Evolutionary conservation across 2,113 vertebrate genomes (phyloP), one percentile per base, ranked within the genome.

Genomic region (Alethe castanea): DNA sequence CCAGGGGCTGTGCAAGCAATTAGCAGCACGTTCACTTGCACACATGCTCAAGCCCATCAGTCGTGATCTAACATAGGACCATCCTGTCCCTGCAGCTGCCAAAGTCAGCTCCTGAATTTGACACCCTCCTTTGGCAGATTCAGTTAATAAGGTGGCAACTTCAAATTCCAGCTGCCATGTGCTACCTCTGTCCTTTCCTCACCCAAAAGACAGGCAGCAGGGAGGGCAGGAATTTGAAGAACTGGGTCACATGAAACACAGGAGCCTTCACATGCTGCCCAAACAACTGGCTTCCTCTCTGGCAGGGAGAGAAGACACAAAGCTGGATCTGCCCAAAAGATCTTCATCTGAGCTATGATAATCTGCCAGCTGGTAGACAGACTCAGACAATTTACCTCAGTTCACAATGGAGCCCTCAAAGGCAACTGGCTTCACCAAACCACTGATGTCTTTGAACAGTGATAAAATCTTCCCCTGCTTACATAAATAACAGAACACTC

Each of bases 1-100:
- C 91, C 86, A 92, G 88, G 36, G 85, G 67, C 88, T 93, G 76
- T 92, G 90, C 64, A 78, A 88, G 72, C 80, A 96, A 95, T 90
- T 94, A 96, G 88, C 60, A 92, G 64, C 64, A 86, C 8, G 7
- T 86, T 93, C 90, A 90, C 78, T 93, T 78, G 80, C 0, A 2
- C 88, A 94, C 76, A 88, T 73, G 64, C 76, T 92, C 50, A 19
- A 86, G 45, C 76, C 59, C 82, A 88, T 61, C 73, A 57, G 45
- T 26, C 0, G 4, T 54, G 67, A 83, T 86, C 79, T 59, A 88
- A 59, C 74, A 73, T 42, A 85, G 76, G 85, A 70, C 12, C 1
- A 52, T 86, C 79, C 62, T 38, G 36, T 5, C 29, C 36, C 50
- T 36, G 73, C 62, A 80, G 88, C 72, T 92, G 89, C 60, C 69